Conservation (phyloP, 2,888 invertebrate species). For the Carterocephalus palaemon region DNA sequence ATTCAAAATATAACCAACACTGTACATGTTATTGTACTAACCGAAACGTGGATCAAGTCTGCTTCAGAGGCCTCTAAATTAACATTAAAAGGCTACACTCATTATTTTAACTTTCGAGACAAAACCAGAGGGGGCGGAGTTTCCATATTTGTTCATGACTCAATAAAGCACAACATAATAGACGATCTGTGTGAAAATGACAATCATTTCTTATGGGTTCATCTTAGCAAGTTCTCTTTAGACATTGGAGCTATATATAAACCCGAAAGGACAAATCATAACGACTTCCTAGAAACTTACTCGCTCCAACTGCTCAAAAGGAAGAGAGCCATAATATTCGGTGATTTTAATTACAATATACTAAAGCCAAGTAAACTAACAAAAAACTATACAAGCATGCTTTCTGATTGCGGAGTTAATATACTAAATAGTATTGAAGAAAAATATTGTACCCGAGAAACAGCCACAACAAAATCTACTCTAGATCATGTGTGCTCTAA, state of each 20-base stretch:
- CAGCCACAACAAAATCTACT: too few species aligned
- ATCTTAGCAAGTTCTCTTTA: neutral
- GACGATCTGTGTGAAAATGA: neutral
- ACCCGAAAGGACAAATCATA: neutral
- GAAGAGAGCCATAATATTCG: neutral
- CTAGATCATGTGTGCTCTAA: too few species aligned
- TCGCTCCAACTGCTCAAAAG: neutral
- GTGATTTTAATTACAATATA: too few species aligned
- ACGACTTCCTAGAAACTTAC: neutral
- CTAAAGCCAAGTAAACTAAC: too few species aligned
- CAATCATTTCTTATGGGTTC: neutral
- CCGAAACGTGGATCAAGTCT: neutral
- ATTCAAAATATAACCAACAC: too few species aligned
- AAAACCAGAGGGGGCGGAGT: neutral
- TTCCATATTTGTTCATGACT: neutral
- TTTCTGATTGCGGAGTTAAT: too few species aligned
- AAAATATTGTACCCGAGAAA: too few species aligned
- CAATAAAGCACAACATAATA: neutral
- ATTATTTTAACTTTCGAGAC: neutral
- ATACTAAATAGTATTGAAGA: too few species aligned
- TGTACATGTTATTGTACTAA: neutral
- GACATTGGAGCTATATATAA: neutral
- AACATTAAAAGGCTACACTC: neutral
- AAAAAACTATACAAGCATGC: too few species aligned
- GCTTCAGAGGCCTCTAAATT: neutral